Evolutionary conservation across 1,140 invertebrate genomes (phyloP).

Genomic region (Thaumatotibia leucotreta): DNA sequence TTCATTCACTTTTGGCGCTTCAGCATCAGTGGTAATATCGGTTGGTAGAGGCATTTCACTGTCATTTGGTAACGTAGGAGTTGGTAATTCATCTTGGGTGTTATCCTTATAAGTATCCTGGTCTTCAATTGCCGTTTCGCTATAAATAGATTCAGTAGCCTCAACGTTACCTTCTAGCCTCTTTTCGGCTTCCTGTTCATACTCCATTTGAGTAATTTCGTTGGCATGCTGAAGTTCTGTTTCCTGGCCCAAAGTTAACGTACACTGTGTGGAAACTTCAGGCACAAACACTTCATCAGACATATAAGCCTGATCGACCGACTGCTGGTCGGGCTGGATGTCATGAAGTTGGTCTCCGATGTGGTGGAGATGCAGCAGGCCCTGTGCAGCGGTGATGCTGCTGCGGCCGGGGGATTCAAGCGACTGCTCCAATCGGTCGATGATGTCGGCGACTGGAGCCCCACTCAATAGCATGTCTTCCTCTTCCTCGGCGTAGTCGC

Average conservation of each 20-base stretch:
- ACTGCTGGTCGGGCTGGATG: constrained; percentile 28
- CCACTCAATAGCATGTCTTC: constrained; percentile 75
- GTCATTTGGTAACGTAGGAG: constrained; percentile 45
- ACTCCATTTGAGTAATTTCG: constrained; percentile 46
- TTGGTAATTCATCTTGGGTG: constrained; percentile 33
- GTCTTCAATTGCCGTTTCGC: constrained; percentile 54
- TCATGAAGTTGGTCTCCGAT: constrained; percentile 68
- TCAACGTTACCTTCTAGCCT: constrained; percentile 44
- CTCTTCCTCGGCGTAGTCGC: constrained; percentile 78
- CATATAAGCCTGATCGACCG: constrained; percentile 42
- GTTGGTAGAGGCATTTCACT: constrained; percentile 42
- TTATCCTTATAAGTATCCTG: constrained; percentile 41
- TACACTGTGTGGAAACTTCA: constrained; percentile 39
- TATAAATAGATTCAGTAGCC: constrained; percentile 38
- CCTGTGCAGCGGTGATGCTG: constrained; percentile 67
- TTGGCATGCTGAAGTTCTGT: constrained; percentile 39
- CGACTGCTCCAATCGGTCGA: constrained; percentile 77
- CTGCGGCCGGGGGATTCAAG: constrained; percentile 67
- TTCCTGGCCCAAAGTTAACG: constrained; percentile 32
- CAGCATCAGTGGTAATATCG: constrained; percentile 23
- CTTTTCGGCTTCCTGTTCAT: constrained; percentile 47
- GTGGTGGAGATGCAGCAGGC: constrained; percentile 63
- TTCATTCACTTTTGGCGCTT: neutral
- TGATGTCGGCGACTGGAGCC: constrained; percentile 78
- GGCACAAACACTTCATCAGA: constrained; percentile 47